Base-by-base conservation (phyloP, 2,797 vertebrate species). In the Acrossocheilus wenchowensis region DNA sequence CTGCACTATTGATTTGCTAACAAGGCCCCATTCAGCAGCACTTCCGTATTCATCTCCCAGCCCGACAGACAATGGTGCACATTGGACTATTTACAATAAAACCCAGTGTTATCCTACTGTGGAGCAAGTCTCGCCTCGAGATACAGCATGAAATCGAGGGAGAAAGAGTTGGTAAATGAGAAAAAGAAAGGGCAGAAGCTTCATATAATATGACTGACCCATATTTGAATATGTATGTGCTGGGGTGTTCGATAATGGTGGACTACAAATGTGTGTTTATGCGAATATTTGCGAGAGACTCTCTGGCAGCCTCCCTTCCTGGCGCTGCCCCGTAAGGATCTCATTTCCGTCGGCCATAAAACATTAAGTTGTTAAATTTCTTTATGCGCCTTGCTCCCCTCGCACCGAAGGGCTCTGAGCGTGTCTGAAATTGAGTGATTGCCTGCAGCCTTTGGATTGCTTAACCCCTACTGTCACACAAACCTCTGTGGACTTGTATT, bases 361-460 rank as follows among this genome's bases (percentile, higher is more conserved):
- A 95, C 93, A 93, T 93, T 92, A 93, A 95, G 93, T 94, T 95
- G 94, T 95, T 95, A 94, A 93, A 94, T 94, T 94, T 94, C 93
- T 95, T 94, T 93, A 95, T 93, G 93, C 90, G 90, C 93, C 93
- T 91, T 87, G 82, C 87, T 91, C 89, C 91, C 89, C 92, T 91
- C 87, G 48, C 87, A 92, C 92, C 92, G 92, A 91, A 93, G 92
- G 93, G 93, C 93, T 93, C 94, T 93, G 78, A 92, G 92, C 90
- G 93, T 87, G 92, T 94, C 95, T 94, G 94, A 95, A 95, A 95
- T 93, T 95, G 95, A 96, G 95, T 94, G 95, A 95, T 95, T 94
- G 94, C 94, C 95, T 93, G 93, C 93, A 95, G 95, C 94, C 93
- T 91, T 93, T 89, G 87, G 93, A 94, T 94, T 94, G 94, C 94